Base-by-base conservation (phyloP, 2,797 vertebrate species). In the Hipposideros larvatus region DNA sequence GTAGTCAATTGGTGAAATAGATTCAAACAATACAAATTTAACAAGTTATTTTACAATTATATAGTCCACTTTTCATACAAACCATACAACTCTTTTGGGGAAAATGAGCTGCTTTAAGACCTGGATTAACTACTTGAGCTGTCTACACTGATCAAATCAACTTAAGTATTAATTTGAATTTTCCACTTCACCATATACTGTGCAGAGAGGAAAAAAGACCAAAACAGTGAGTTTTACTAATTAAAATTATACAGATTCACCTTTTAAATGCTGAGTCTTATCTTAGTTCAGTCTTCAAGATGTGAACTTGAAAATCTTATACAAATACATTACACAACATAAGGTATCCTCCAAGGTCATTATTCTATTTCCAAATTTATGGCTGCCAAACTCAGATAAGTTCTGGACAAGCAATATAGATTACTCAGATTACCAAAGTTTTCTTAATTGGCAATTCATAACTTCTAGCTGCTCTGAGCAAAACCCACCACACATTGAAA, bases 401-500 rank as follows among this genome's bases (percentile, higher is more conserved):
- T 90, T 59, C 86, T 96, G 83, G 28, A 94, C 34, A 95, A 70
- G 83, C 71, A 83, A 88, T 22, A 80, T 21, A 90, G 61, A 90
- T 85, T 80, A 91, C 15, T 34, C 51, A 65, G 57, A 90, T 97
- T 94, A 93, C 61, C 61, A 66, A 89, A 90, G n/a, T 92, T 90
- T 95, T 96, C 57, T 79, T 97, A 94, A 97, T 85, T 95, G 87
- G 78, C 70, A 93, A 90, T 92, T 95, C 78, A 59, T 87, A 84
- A 95, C 31, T 96, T 91, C 53, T 51, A 97, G 78, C 41, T 94
- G 65, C 75, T 95, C 70, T 85, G 37, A 90, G 79, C 51, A 91
- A 89, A 97, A 95, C 90, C 87, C 87, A 96, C 74, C 71, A 84
- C 61, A 86, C 75, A 96, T 19, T 93, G 86, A 97, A 96, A 97